A percentile compares a stretch with the other conserved stretches of the same genome.
These are phyloP conservation scores for Amblyjoppa fuscipennis DNA, from an alignment of 2,888 invertebrate genomes.

Conservation along the genomic window DNA sequence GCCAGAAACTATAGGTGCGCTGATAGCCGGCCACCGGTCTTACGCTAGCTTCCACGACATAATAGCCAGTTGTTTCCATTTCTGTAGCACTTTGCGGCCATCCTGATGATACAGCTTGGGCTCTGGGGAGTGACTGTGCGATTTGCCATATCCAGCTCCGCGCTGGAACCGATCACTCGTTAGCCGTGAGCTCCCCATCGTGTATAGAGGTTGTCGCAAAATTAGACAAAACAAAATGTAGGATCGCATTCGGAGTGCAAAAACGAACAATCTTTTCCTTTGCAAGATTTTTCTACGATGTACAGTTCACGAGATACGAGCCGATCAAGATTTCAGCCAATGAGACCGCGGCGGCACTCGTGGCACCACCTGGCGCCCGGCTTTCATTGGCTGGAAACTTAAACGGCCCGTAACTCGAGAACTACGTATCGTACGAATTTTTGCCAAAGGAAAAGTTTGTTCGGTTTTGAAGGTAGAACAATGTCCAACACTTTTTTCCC, in stretches of 20 bases:
- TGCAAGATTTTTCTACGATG: background rate
- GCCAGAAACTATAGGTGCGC: background rate
- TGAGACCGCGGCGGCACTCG: too few relatives aligned
- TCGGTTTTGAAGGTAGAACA: too few relatives aligned
- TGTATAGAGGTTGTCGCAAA: background rate
- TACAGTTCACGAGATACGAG: too few relatives aligned
- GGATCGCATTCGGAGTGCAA: background rate
- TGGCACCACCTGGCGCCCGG: too few relatives aligned
- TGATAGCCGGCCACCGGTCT: conserved; percentile 40
- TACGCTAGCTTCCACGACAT: conserved; percentile 37
- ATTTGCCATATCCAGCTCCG: background rate
- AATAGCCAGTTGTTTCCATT: conserved; percentile 38
- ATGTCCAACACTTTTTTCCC: too few relatives aligned
- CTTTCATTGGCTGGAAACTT: too few relatives aligned
- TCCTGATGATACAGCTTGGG: conserved; percentile 7
- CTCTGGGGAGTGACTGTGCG: conserved; percentile 10
- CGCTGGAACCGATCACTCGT: conserved; percentile 35
- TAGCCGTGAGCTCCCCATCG: conserved; percentile 41
- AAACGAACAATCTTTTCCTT: background rate
- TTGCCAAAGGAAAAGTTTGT: too few relatives aligned
- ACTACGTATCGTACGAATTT: too few relatives aligned
- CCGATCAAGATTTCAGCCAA: too few relatives aligned
- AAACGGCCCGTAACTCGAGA: too few relatives aligned
- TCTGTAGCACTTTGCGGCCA: conserved; percentile 23
- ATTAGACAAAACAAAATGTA: background rate